phyloP scores from a whole-genome alignment of 2,888 invertebrate genomes.

The Eupithecia subfuscata region DNA sequence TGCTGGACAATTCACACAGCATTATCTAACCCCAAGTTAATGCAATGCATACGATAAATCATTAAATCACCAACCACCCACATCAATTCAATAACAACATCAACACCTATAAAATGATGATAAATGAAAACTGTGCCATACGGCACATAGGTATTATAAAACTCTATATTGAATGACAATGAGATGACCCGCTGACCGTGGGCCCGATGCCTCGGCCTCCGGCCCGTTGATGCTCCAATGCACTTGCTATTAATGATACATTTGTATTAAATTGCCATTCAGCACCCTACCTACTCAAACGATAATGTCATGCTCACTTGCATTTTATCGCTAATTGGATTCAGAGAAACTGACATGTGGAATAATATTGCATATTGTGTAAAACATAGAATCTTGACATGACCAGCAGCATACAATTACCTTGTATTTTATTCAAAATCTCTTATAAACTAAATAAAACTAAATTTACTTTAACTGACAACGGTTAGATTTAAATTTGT shows the following conservation, averaged over 20 bases:
- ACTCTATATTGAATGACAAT: conserved; percentile 44
- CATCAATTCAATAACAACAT: neutral
- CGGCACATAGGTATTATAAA: conserved; percentile 20
- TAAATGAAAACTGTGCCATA: conserved; percentile 9
- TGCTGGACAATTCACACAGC: too few species aligned
- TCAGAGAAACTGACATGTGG: conserved; percentile 20
- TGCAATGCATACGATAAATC: neutral
- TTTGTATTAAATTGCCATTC: conserved; percentile 24
- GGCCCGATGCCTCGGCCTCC: conserved; percentile 49
- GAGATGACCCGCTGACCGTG: conserved; percentile 65
- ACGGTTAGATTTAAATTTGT: neutral
- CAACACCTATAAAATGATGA: conserved; percentile 19
- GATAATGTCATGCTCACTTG: conserved; percentile 52
- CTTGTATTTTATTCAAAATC: neutral
- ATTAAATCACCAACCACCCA: neutral
- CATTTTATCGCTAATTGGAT: conserved; percentile 34
- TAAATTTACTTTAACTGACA: neutral
- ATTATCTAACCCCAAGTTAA: too few species aligned
- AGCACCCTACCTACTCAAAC: conserved; percentile 26
- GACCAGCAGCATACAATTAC: neutral
- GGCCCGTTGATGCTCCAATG: conserved; percentile 38
- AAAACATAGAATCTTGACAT: neutral
- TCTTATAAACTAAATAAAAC: neutral
- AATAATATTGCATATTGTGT: conserved; percentile 10
- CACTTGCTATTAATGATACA: conserved; percentile 29